phyloP scores from a whole-genome alignment of 2,888 invertebrate species.

The Ennomos quercinarius region DNA sequence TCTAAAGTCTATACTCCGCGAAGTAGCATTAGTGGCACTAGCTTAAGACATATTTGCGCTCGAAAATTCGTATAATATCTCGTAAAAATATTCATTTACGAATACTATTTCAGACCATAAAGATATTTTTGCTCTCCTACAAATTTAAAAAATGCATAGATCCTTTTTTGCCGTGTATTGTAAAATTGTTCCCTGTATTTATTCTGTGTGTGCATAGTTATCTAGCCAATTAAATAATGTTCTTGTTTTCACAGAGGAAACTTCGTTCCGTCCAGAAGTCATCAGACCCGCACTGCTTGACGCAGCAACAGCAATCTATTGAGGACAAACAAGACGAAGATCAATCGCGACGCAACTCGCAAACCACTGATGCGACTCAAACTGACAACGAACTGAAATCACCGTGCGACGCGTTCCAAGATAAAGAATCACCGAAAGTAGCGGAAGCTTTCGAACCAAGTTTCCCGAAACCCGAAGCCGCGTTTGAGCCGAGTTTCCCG shows the following conservation, averaged over 20 bases:
- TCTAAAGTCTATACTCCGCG: too few relatives aligned
- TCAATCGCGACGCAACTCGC: slow-evolving; percentile 50
- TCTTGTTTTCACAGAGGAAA: slow-evolving; percentile 82
- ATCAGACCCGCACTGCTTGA: slow-evolving; percentile 73
- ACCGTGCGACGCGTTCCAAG: slow-evolving; percentile 50
- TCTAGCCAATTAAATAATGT: background rate
- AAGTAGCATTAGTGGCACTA: too few relatives aligned
- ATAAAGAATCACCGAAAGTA: slow-evolving; percentile 51
- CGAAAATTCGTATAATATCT: too few relatives aligned
- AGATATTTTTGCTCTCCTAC: too few relatives aligned
- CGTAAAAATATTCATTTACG: too few relatives aligned
- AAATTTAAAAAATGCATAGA: too few relatives aligned
- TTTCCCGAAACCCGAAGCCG: slow-evolving; percentile 46
- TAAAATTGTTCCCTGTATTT: too few relatives aligned
- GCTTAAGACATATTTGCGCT: too few relatives aligned
- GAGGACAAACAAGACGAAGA: slow-evolving; percentile 74
- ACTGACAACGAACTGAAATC: slow-evolving; percentile 51
- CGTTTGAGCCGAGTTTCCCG: slow-evolving; percentile 54
- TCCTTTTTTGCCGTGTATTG: too few relatives aligned
- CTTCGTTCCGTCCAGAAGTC: slow-evolving; percentile 87
- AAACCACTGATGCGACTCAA: slow-evolving; percentile 37
- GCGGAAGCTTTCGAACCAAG: too few relatives aligned
- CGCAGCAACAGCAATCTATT: slow-evolving; percentile 64
- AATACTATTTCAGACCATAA: too few relatives aligned
- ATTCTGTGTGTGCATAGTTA: too few relatives aligned